Evolutionary conservation across 2,888 invertebrate species (phyloP).

Genomic region (Drosophila merina): DNA sequence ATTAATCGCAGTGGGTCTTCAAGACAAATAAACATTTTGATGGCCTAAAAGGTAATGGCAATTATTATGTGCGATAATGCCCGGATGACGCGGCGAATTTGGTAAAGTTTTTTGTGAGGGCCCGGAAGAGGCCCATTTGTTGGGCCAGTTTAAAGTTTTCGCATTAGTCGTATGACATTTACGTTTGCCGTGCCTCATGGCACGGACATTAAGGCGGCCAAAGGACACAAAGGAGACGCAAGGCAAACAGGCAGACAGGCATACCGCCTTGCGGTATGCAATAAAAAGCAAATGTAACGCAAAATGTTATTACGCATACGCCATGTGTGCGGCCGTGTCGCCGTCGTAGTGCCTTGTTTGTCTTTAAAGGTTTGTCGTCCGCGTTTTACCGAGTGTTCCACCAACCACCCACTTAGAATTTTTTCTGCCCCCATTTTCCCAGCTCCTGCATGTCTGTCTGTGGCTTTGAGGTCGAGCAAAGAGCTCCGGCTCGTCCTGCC

Average conservation of each 20-base stretch:
- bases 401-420: conserved; percentile 12
- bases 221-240: conserved; percentile 53
- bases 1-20: conserved; percentile 6
- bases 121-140: conserved; percentile 43
- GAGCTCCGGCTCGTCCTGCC: conserved; percentile 35
- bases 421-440: conserved; percentile 3
- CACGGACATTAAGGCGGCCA: conserved; percentile 63
- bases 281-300: conserved; percentile 79
- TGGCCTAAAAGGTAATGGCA: conserved; percentile 43
- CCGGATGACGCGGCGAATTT: conserved; percentile 42
- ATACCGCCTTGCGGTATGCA: conserved; percentile 75
- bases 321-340: conserved; percentile 53
- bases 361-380: conserved; percentile 47
- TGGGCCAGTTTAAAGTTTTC: conserved; percentile 76
- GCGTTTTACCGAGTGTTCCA: conserved; percentile 4
- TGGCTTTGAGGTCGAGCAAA: conserved; percentile 33
- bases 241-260: conserved; percentile 42
- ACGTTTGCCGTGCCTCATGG: conserved; percentile 68
- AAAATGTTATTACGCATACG: conserved; percentile 77
- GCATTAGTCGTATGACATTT: conserved; percentile 70
- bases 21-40: conserved; percentile 6
- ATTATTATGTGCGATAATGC: conserved; percentile 72
- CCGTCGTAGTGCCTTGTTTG: conserved; percentile 51
- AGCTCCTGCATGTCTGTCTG: conserved; percentile 18
- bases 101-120: conserved; percentile 15